Evolutionary conservation across 2,888 invertebrate species (phyloP), one percentile per base, ranked within the genome.

Genomic region (Ctenicera cuprea): DNA sequence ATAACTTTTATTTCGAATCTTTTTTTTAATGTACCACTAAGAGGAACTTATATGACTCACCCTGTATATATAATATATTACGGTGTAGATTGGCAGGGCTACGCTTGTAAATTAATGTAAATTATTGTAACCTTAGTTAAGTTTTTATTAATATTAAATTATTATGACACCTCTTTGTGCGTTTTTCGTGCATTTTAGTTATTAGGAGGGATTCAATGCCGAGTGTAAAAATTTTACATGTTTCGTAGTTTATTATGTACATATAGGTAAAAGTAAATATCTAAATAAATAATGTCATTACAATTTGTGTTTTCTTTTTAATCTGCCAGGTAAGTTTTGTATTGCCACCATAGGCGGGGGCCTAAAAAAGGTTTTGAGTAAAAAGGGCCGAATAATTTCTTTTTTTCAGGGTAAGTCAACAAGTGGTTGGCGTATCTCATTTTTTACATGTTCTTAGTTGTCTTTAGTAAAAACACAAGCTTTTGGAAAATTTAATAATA

Each of bases 241-340:
- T 59, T 59, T 59, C 33, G 59, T 59, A 59, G 59, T 33, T 59
- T 33, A 59, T 37, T 59, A 33, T 59, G 59, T 59, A 59, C 37
- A 59, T 59, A 59, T 59, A 16, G 8, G 8, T 43, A 43, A 14
- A 43, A 14, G 2, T 43, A 14, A 5, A 48, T 16, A 37, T 33
- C 37, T 59, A 59, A 37, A 59, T 59, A 54, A 26, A 52, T 20
- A 50, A 50, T 52, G 18, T 26, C 12, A 52, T 12, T 22, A 26
- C 20, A 20, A 48, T 20, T 5, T 14, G 11, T 48, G 18, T 48
- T 48, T 20, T 18, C 8, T 20, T 3, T 48, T 54, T 9, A 9
- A 9, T 8, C 7, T 33, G 7, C 7, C 5, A 5, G 3, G 26
- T 26, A 26, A 26, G 5, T 26, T 26, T 2, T 3, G 5, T 26